Base-by-base conservation (phyloP, 2,888 invertebrate genomes). In the Prostheceraeus crozeri region DNA sequence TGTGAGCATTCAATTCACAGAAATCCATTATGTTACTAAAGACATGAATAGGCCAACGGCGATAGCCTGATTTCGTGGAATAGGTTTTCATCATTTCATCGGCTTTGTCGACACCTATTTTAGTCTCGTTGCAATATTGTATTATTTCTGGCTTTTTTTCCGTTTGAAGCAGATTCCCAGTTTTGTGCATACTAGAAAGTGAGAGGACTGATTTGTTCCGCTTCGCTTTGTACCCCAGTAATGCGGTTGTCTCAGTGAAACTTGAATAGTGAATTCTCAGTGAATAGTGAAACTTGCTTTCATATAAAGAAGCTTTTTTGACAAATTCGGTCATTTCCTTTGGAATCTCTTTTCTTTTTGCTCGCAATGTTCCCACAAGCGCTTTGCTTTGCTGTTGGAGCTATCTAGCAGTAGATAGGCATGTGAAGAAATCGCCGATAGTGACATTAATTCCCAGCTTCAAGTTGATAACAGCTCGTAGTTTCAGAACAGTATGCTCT, bases 141-240 rank as follows among this genome's bases (percentile, higher is more conserved):
- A 48, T 48, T 48, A 48, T 23, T 48, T 48, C 48, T 28, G 48
- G 25, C 28, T 30, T 48, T 40, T 40, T 40, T 40, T 40, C 40
- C 14, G 48, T 48, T 48, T 48, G n/a, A 28, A 48, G 19, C 28
- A 4, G n/a, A 30, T 30, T 10, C 23, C 48, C 48, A 48, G 25
- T 48, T 40, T 48, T 48, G 48, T 48, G 48, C 48, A 48, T 48
- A 30, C 48, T 48, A 25, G 48, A 48, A 48, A 48, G 48, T 48
- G 28, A 14, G 27, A 48, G 28, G 28, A 48, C 48, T 28, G 25
- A 4, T 48, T 48, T 48, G 27, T 48, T 48, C 28, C n/a, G 48
- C 48, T 48, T 48, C 28, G 48, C 48, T 30, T 48, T 48, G 48
- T 48, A 48, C 27, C 23, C 48, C 25, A 48, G 25, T 48, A 23